These are phyloP conservation scores for Pseudorectes ferrugineus DNA, from an alignment of 2,113 vertebrate species.

Conservation along the genomic window DNA sequence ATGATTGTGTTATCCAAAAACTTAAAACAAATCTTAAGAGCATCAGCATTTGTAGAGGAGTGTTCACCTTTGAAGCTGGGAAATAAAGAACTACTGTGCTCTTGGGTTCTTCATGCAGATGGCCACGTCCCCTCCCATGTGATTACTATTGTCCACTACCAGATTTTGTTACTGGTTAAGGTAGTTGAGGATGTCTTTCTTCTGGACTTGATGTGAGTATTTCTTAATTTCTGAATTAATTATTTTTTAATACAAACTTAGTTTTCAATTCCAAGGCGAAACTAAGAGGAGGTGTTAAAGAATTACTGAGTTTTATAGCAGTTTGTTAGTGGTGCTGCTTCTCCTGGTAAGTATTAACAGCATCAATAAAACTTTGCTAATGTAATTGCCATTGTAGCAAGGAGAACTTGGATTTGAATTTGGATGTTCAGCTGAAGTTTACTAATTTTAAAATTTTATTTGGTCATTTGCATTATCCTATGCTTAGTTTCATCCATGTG, in stretches of 20 bases:
- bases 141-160: not conserved
- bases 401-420: not conserved
- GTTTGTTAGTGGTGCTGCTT: not conserved
- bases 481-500: not conserved
- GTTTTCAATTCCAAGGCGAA: not conserved
- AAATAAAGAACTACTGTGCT: not conserved
- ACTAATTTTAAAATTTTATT: not conserved
- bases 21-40: not conserved
- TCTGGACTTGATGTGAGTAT: not conserved
- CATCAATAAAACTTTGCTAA: not conserved
- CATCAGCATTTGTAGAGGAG: not conserved
- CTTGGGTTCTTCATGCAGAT: not conserved
- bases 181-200: not conserved
- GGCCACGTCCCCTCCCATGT: accelerated
- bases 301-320: not conserved
- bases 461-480: not conserved
- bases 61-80: not conserved
- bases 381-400: not conserved
- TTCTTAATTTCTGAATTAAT: not conserved
- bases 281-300: not conserved
- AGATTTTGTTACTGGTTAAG: not conserved
- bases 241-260: not conserved
- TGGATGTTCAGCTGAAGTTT: not conserved
- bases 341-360: not conserved
- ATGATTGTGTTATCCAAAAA: not conserved